phyloP scores from a whole-genome alignment of 2,797 vertebrate genomes.

The Apogon talboti region DNA sequence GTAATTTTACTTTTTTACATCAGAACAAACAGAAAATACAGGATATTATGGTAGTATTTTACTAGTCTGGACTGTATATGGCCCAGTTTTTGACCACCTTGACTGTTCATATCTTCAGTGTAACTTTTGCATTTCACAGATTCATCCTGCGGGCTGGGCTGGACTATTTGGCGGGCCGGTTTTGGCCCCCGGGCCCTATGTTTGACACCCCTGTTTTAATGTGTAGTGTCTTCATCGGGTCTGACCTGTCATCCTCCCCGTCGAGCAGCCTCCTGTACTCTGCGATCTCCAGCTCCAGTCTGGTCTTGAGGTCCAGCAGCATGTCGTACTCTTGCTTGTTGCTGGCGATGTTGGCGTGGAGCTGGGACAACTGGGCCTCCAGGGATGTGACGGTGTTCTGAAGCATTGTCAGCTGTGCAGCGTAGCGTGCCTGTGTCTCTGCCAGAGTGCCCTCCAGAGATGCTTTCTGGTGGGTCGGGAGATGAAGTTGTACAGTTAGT shows the following conservation, averaged over 20 bases:
- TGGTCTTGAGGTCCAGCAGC: slow-evolving; percentile 90
- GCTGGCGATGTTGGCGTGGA: slow-evolving; percentile 84
- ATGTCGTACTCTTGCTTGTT: slow-evolving; percentile 89
- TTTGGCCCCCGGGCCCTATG: too few species aligned
- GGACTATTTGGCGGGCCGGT: too few species aligned
- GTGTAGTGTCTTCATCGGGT: neutral
- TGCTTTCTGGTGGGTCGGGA: slow-evolving; percentile 68
- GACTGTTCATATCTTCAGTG: too few species aligned
- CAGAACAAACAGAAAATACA: too few species aligned
- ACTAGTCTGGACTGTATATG: too few species aligned
- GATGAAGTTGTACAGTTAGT: neutral
- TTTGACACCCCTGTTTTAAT: too few species aligned
- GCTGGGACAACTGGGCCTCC: slow-evolving; percentile 87
- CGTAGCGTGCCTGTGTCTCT: slow-evolving; percentile 75
- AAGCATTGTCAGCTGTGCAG: slow-evolving; percentile 62
- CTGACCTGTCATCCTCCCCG: slow-evolving; percentile 80
- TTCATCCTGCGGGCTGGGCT: too few species aligned
- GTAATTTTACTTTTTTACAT: too few species aligned
- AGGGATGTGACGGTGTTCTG: slow-evolving; percentile 86
- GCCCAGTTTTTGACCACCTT: too few species aligned
- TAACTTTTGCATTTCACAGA: too few species aligned
- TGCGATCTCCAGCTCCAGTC: slow-evolving; percentile 92
- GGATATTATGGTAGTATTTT: too few species aligned
- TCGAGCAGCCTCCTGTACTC: slow-evolving; percentile 93
- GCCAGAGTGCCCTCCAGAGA: slow-evolving; percentile 77